These are phyloP conservation scores for Meda fulgida DNA, from an alignment of 2,797 vertebrate genomes.

Conservation along the genomic window DNA sequence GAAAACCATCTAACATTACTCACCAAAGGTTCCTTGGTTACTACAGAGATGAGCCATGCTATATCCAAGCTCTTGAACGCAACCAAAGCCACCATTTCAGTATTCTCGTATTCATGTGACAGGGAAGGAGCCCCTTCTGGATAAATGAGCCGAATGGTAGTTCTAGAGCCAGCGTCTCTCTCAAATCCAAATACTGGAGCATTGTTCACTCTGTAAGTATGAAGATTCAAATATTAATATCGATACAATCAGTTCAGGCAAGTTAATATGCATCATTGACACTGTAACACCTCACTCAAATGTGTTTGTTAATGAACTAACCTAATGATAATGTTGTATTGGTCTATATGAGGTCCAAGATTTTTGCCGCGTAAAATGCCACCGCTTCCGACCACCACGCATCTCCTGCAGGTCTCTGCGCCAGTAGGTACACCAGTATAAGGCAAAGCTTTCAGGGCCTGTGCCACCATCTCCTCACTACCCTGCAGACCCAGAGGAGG, in stretches of 20 bases:
- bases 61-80: slow-evolving; percentile 82
- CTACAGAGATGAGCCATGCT: slow-evolving; percentile 78
- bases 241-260: background rate
- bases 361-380: slow-evolving; percentile 78
- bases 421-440: slow-evolving; percentile 64
- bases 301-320: slow-evolving; percentile 50
- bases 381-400: slow-evolving; percentile 81
- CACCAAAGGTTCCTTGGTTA: slow-evolving; percentile 80
- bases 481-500: slow-evolving; percentile 80
- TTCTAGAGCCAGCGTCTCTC: slow-evolving; percentile 77
- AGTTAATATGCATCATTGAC: background rate
- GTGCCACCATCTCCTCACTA: slow-evolving; percentile 69
- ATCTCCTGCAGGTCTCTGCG: slow-evolving; percentile 70
- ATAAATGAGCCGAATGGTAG: slow-evolving; percentile 81
- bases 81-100: slow-evolving; percentile 73
- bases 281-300: background rate
- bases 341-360: slow-evolving; percentile 81
- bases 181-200: slow-evolving; percentile 80
- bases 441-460: slow-evolving; percentile 72
- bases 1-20: slow-evolving; percentile 21
- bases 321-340: slow-evolving; percentile 81
- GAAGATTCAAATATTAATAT: background rate
- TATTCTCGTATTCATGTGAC: slow-evolving; percentile 72
- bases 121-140: slow-evolving; percentile 79
- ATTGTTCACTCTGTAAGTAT: slow-evolving; percentile 76